These are phyloP conservation scores for Strigamia transsilvanica DNA, from an alignment of 2,888 invertebrate genomes.

Conservation along the genomic window DNA sequence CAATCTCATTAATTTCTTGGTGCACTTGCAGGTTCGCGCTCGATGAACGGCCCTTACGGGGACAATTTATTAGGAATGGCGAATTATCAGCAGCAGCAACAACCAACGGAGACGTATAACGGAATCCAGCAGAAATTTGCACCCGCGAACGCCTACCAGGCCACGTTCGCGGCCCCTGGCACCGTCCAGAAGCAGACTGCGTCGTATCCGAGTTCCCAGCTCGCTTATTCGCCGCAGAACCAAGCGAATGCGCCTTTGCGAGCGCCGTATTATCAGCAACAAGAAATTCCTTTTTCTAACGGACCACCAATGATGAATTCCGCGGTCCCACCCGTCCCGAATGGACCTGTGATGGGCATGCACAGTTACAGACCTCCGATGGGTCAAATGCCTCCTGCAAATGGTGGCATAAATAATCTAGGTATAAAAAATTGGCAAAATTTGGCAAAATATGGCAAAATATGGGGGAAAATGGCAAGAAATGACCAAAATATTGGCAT, in stretches of 20 bases:
- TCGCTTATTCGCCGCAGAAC: background rate
- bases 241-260: background rate
- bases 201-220: background rate
- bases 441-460: too few species aligned
- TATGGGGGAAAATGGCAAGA: too few species aligned
- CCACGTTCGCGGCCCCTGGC: background rate
- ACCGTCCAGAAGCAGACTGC: background rate
- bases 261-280: background rate
- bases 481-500: too few species aligned
- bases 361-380: background rate
- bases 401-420: background rate
- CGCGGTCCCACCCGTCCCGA: background rate
- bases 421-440: too few species aligned
- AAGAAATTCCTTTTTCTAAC: background rate
- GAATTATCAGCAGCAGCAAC: background rate
- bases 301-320: background rate
- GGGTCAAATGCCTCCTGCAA: background rate
- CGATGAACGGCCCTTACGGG: constrained; percentile 18
- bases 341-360: background rate
- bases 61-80: constrained; percentile 2
- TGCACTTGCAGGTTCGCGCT: background rate
- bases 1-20: background rate
- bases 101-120: background rate
- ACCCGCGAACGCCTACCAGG: background rate
- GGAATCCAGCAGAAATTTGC: background rate